A percentile compares a stretch with the other conserved stretches of the same genome.
phyloP scores from a whole-genome alignment of 2,888 invertebrate species.

The Zygogramma bicolorata region DNA sequence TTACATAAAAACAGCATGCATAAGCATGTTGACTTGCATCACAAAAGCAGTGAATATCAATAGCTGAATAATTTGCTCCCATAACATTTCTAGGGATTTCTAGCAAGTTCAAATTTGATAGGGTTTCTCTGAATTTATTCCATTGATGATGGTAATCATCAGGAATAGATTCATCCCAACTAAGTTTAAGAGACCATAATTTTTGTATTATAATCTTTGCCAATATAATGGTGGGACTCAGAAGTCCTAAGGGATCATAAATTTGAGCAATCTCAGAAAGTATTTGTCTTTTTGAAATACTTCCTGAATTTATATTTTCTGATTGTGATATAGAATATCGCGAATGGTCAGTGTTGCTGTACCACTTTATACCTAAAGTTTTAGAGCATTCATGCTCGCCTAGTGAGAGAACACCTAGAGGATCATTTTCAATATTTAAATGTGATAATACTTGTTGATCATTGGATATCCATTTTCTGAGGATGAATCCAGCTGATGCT shows the following conservation, averaged over 20 bases:
- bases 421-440: too few species aligned
- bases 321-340: background rate
- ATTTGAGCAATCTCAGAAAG: conserved; percentile 23
- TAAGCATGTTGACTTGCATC: background rate
- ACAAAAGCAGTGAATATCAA: background rate
- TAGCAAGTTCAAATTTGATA: background rate
- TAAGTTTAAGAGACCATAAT: conserved; percentile 10
- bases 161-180: background rate
- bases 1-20: too few species aligned
- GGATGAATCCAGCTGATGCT: too few species aligned
- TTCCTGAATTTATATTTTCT: background rate
- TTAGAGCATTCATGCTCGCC: too few species aligned
- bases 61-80: too few species aligned
- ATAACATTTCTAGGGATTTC: background rate
- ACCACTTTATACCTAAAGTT: conserved; percentile 28
- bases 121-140: background rate
- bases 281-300: conserved; percentile 19
- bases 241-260: conserved; percentile 28
- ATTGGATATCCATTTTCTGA: too few species aligned
- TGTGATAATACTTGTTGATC: too few species aligned
- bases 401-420: too few species aligned
- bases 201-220: too few species aligned
- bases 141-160: background rate
- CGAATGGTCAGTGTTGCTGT: conserved; percentile 1
- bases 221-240: conserved; percentile 9